Evolutionary conservation across 2,888 invertebrate species (phyloP), one percentile per base, ranked within the genome.

Genomic region (Anodontia alba): DNA sequence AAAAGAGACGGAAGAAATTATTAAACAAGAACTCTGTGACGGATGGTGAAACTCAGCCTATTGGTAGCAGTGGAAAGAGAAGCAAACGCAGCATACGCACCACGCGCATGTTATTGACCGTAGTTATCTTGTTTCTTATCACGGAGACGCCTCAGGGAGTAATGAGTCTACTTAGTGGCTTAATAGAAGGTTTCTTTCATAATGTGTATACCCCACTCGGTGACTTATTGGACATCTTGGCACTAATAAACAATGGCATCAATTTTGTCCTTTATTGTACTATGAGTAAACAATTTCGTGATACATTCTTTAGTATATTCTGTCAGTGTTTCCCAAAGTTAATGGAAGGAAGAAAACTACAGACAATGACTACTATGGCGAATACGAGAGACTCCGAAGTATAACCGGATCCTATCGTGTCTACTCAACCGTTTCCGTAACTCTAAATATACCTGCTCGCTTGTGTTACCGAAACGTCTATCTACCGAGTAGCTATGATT

Each of bases 221-320:
- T 5, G 98, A 98, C 93, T 93, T 98, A 74, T 97, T 98, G 97
- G 99, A 99, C 95, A 96, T 98, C 78, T 94, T 98, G 90, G 98
- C 98, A 1, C 96, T 99, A 79, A 95, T 98, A 90, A 99, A 98
- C 94, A 98, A 98, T 12, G 97, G 98, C 0, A 97, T 98, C 82
- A 99, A 98, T 95, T 99, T 99, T 93, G 97, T 98, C 79, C 95
- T 99, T 38, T 99, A 98, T 94, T 98, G 98, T 92, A 96, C 97
- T 73, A 98, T 99, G 98, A 98, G 98, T 81, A 96, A 97, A 87
- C 98, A 98, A 95, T 99, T 99, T 94, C 96, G 98, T 42, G 93
- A 95, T 80, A 95, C 95, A 3, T 95, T 95, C 80, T 92, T 93
- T 20, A 96, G 96, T 92, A 94, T 97, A 91, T 96, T 97, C 73